A percentile compares a stretch with the other conserved stretches of the same genome.
phyloP scores from a whole-genome alignment of 1,140 invertebrate species.

The Galleria mellonella region DNA sequence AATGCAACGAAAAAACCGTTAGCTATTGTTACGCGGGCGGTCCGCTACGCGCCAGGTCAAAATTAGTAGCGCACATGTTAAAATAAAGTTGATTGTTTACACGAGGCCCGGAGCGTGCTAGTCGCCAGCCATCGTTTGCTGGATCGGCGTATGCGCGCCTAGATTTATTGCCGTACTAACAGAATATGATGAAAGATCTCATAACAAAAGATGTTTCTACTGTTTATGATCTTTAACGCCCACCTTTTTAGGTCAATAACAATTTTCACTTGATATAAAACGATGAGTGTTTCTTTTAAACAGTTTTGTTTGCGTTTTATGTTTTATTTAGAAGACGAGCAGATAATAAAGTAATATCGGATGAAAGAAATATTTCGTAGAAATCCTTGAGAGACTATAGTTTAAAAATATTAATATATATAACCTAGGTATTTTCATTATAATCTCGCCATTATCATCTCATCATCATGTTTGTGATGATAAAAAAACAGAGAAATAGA shows the following conservation, averaged over 20 bases:
- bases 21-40: conserved; percentile 61
- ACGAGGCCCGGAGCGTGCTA: conserved; percentile 17
- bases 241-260: conserved; percentile 2
- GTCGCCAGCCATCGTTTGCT: conserved; percentile 8
- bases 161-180: conserved; percentile 21
- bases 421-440: no score
- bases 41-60: conserved; percentile 41
- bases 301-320: no score
- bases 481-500: no score
- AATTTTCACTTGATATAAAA: conserved; percentile 1
- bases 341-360: no score
- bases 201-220: not conserved
- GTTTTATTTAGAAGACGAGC: no score
- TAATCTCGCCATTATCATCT: no score
- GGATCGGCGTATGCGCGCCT: conserved; percentile 14
- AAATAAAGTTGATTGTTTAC: conserved; percentile 66
- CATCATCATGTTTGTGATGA: no score
- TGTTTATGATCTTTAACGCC: conserved; percentile 4
- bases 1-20: conserved; percentile 59
- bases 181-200: conserved; percentile 4
- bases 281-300: not conserved
- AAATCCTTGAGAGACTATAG: no score
- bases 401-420: no score
- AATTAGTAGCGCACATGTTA: conserved; percentile 72
- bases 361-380: no score